Evolutionary conservation across 2,797 vertebrate species (phyloP), one percentile per base, ranked within the genome.

Genomic region (Denticeps clupeoides): DNA sequence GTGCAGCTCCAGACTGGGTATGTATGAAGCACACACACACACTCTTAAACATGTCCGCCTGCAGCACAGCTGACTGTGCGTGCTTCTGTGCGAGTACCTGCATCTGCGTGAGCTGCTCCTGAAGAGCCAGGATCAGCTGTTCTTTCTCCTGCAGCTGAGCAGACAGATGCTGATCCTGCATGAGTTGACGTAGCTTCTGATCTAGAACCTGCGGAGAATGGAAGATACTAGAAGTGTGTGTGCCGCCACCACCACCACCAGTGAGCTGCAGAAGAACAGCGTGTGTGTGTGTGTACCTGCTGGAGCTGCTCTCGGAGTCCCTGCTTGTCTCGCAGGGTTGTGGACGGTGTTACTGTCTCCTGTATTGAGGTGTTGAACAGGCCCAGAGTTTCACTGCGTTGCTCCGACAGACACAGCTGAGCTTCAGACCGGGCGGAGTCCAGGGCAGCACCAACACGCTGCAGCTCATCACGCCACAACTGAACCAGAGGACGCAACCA

Each of bases 1-100:
- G 73, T 77, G 93, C 83, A 16, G 64, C 74, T 53, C 67, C 77
- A 48, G 75, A 77, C 2, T 81, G 68, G 1, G 78, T 55, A 27
- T 10, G 1, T 7, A 7, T 25, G 24, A 1, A 2, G 23, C 3
- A 27, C 7, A 2, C 23, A 5, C 10, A 27, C 3, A 3, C 1
- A 3, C 9, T n/a, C n/a, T n/a, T n/a, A n/a, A n/a, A n/a, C n/a
- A n/a, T n/a, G n/a, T n/a, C n/a, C n/a, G n/a, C n/a, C n/a, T n/a
- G n/a, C n/a, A n/a, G 1, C 2, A 3, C 10, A 28, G 5, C 8
- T 10, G 8, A 3, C 1, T 33, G 11, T 38, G 38, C 35, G 35
- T 21, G 35, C 38, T 5, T 10, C 8, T 77, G 67, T 3, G 18
- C 26, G 41, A 76, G 57, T 28, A 57, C 66, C 72, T 90, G 65